Base-by-base conservation (phyloP, 2,888 invertebrate genomes). In the Nemapogon koenigi region DNA sequence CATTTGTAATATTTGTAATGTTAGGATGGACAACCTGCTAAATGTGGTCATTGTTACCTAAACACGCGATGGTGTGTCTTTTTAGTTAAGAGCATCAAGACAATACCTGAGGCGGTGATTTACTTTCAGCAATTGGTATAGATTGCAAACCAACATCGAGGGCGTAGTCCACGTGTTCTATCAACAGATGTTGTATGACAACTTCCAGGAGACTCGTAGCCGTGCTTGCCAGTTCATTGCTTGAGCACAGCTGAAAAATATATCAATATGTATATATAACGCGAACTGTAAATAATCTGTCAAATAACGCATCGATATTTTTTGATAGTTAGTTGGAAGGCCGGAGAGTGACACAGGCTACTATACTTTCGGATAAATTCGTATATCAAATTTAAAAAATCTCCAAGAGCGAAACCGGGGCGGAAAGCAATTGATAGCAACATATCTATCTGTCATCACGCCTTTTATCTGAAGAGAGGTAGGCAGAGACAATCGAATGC, bases 161-260 rank as follows among this genome's bases (percentile, higher is more conserved):
- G 0, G 97, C 98, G 65, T 99, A 99, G 62, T 97, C 96, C 0
- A 98, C 91, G 60, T 97, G 97, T 50, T 99, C 97, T 2, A 86
- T 84, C 51, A 95, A 84, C 13, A 99, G 68, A 55, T 90, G 89
- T 46, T 93, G 90, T 16, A 95, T 73, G 37, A 97, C 62, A 30
- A 91, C 87, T 45, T 97, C 96, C 41, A 95, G 83, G 11, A 98
- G 83, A 44, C 89, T 87, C 0, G 87, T 75, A 0, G 93, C 88
- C 51, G 95, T 94, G 3, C 68, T 71, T 0, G 94, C 82, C 19
- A 90, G 62, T 47, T 97, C 95, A 36, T 86, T 83, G 2, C 86
- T 76, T 40, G 86, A 87, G 3, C 96, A 97, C 2, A 97, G 66
- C 76, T 76, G 53, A n/a, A 44, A 42, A 13, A 37, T 19, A 36